Base-by-base conservation (phyloP, 2,888 invertebrate species). In the Pseudococcus longispinus region DNA sequence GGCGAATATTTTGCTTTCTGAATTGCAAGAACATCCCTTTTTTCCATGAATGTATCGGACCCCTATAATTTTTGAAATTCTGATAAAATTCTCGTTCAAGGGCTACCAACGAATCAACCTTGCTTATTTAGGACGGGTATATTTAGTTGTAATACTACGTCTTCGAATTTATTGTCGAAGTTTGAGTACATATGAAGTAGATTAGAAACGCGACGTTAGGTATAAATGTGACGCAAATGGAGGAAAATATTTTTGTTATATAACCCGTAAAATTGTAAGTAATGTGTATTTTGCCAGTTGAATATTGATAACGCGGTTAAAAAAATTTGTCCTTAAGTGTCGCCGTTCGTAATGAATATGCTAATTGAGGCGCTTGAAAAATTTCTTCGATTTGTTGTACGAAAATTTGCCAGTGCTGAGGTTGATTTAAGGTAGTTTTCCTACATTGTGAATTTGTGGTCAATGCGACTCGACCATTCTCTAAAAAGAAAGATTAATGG, bases 281-380 rank as follows among this genome's bases (percentile, higher is more conserved):
- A 42, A 26, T 42, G 13, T 80, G 42, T 80, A 29, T 32, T 32
- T 29, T 37, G 32, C n/a, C 32, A 32, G 32, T 32, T 74, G 32
- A 74, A 74, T 32, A 32, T 74, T 74, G 74, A 74, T 74, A 74
- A 80, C n/a, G 20, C 9, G 5, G 2, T 29, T 37, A 80, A 80
- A 80, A 80, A 80, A 80, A 65, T 65, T 80, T 42, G 42, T 80
- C 77, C 77, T 80, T 20, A 65, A 65, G 26, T 65, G 65, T 65
- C n/a, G n/a, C n/a, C 51, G 26, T 65, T 26, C 26, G 9, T 65
- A 65, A 65, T 26, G 26, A 65, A 65, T 51, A 51, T 51, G 51
- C n/a, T 51, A 51, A 51, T 51, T 51, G 51, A 51, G n/a, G 51
- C 51, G 5, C 18, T 51, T 51, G 51, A 51, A 51, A 51, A 51